Base-by-base conservation (phyloP, 2,113 vertebrate species). In the Bostrychus sinensis region DNA sequence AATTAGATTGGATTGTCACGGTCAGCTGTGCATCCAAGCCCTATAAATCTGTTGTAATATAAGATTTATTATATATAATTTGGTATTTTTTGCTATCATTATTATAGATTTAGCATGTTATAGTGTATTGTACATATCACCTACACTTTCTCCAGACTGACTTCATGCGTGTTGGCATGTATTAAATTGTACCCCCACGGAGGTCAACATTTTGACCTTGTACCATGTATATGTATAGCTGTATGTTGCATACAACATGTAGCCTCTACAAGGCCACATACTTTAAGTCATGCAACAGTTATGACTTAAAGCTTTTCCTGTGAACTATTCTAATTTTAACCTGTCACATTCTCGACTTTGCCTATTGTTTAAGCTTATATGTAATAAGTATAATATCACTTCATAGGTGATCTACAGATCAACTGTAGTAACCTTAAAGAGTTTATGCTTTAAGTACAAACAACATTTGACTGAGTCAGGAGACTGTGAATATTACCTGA, bases 401-500 rank as follows among this genome's bases (percentile, higher is more conserved):
- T 30, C 25, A 51, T n/a, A 17, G 16, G 16, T 51, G 16, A 50
- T 0, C 43, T 10, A 20, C 10, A 12, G 19, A 45, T 7, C 19
- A 17, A 41, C 6, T 7, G n/a, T 20, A 45, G 6, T 25, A 14
- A 48, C 7, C 23, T 14, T 25, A 48, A 22, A 48, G 20, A 23
- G 13, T 25, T 25, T 48, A 12, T 32, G 19, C 20, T 56, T 32
- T 11, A 30, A 46, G 2, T 9, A 16, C 38, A 17, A 10, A 0
- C 14, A 56, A 9, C 10, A 45, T 8, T 5, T 61, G 36, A 34
- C 41, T 7, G 39, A n/a, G 39, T 42, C 14, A 8, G 13, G 57
- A 25, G 14, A 16, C 3, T 11, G 2, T 2, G 4, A 45, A 28
- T 67, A 77, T 73, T 82, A 96, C 95, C 95, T 4, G 94, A 94